A percentile compares a stretch with the other conserved stretches of the same genome.
These are phyloP conservation scores for Drosophila incognita DNA, from an alignment of 2,888 invertebrate genomes.

Conservation along the genomic window DNA sequence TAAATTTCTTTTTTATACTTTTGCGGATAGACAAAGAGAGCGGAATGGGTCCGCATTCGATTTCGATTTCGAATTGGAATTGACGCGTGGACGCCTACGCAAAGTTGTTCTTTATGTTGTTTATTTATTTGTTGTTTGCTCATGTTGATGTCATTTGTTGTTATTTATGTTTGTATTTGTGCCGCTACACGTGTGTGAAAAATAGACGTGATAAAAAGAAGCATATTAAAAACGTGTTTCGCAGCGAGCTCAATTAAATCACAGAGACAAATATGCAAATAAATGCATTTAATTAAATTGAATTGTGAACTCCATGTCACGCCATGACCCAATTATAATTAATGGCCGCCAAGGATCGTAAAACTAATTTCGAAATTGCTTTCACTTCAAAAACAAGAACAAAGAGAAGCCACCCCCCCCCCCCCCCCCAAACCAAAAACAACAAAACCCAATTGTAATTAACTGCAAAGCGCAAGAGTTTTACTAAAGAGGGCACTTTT, in stretches of 20 bases:
- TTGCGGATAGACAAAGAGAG: conserved; percentile 10
- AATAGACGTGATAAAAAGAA: conserved; percentile 40
- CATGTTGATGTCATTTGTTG: conserved; percentile 29
- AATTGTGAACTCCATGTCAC: conserved; percentile 34
- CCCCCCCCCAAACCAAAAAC: not conserved
- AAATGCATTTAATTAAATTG: conserved; percentile 69
- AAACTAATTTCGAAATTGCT: conserved; percentile 48
- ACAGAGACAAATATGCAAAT: conserved; percentile 64
- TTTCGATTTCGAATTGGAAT: conserved; percentile 9
- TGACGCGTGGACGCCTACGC: conserved; percentile 47
- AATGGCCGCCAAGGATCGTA: conserved; percentile 45
- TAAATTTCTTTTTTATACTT: conserved; percentile 30
- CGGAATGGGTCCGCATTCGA: conserved; percentile 14
- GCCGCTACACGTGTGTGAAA: conserved; percentile 19
- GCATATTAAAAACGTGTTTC: conserved; percentile 44
- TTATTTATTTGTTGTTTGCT: conserved; percentile 44
- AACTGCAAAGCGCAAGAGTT: conserved; percentile 9
- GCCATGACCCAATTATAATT: conserved; percentile 51
- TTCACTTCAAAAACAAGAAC: conserved; percentile 2
- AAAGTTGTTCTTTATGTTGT: conserved; percentile 33
- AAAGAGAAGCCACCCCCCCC: not conserved
- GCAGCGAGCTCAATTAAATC: conserved; percentile 59
- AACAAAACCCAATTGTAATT: conserved; percentile 30
- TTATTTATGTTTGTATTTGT: conserved; percentile 25
- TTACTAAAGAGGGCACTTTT: conserved; percentile 7